These are phyloP conservation scores for Calyptommatus sinebrachiatus DNA, from an alignment of 2,113 vertebrate species.

Conservation along the genomic window DNA sequence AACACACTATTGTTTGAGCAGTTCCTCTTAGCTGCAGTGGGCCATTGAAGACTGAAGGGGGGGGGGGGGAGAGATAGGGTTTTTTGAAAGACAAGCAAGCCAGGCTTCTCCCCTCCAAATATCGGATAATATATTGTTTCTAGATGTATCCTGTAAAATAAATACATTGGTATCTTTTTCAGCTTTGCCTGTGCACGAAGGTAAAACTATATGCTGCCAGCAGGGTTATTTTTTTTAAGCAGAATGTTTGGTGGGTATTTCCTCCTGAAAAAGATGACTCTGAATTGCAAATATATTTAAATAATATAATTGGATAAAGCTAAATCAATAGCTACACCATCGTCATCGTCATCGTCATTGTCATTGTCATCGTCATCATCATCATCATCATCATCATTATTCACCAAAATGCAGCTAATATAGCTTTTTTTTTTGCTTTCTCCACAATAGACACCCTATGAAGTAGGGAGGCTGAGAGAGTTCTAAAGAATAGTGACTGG, in stretches of 20 bases:
- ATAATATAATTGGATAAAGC: not conserved
- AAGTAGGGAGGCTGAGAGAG: too few species aligned
- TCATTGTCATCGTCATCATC: too few species aligned
- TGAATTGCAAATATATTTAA: not conserved
- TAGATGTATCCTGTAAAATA: slow-evolving; percentile 34
- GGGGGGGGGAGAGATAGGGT: slow-evolving; percentile 36
- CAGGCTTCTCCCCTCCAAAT: slow-evolving; percentile 51
- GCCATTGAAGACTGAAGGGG: not conserved
- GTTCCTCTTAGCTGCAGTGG: slow-evolving; percentile 47
- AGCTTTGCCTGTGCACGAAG: slow-evolving; percentile 38
- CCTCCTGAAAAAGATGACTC: fast-evolving
- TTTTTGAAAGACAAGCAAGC: slow-evolving; percentile 41
- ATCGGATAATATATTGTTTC: slow-evolving; percentile 44
- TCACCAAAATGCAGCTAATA: too few species aligned
- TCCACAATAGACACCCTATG: too few species aligned
- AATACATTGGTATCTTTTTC: slow-evolving; percentile 29
- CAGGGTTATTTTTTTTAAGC: slow-evolving; percentile 36
- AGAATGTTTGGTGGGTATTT: not conserved
- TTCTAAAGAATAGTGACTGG: too few species aligned
- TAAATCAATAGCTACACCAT: not conserved
- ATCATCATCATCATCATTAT: too few species aligned
- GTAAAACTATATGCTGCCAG: slow-evolving; percentile 39
- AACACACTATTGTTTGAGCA: slow-evolving; percentile 65
- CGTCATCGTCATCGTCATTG: too few species aligned
- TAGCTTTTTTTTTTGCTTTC: too few species aligned